These are phyloP conservation scores for Cydia amplana DNA, from an alignment of 1,140 invertebrate genomes.

Conservation along the genomic window DNA sequence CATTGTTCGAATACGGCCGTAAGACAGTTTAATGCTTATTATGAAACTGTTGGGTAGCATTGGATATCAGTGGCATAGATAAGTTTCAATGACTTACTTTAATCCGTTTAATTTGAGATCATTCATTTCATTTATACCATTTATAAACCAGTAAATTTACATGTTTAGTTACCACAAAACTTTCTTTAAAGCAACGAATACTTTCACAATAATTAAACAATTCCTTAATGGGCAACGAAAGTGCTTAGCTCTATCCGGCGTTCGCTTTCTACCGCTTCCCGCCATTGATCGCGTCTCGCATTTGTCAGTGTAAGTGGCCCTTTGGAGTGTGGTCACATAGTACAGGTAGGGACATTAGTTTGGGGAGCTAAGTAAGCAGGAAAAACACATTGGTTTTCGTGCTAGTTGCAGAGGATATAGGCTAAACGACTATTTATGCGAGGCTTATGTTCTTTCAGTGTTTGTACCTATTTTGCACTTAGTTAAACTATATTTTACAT, in stretches of 20 bases:
- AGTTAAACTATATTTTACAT: neutral
- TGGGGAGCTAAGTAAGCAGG: conserved; percentile 1
- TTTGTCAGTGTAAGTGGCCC: conserved; percentile 12
- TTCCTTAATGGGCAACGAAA: conserved; percentile 20
- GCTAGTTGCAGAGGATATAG: neutral
- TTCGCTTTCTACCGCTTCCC: conserved; percentile 12
- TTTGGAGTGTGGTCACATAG: conserved; percentile 4
- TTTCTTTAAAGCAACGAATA: neutral
- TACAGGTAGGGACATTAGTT: conserved; percentile 13
- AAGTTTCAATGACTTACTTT: no score
- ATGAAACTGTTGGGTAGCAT: no score
- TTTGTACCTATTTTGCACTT: neutral
- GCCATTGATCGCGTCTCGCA: conserved; percentile 8
- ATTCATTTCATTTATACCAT: no score
- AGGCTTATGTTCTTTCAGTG: neutral
- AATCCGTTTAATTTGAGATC: no score
- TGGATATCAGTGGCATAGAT: no score
- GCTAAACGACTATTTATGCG: neutral
- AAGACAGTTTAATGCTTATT: no score
- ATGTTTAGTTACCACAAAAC: neutral
- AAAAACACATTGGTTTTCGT: neutral
- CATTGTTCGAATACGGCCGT: no score
- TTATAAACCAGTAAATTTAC: no score
- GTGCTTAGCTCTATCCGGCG: conserved; percentile 21
- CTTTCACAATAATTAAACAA: conserved; percentile 25